These are phyloP conservation scores for Caenorhabditis panamensis DNA, from an alignment of 2,888 invertebrate genomes.

Conservation along the genomic window DNA sequence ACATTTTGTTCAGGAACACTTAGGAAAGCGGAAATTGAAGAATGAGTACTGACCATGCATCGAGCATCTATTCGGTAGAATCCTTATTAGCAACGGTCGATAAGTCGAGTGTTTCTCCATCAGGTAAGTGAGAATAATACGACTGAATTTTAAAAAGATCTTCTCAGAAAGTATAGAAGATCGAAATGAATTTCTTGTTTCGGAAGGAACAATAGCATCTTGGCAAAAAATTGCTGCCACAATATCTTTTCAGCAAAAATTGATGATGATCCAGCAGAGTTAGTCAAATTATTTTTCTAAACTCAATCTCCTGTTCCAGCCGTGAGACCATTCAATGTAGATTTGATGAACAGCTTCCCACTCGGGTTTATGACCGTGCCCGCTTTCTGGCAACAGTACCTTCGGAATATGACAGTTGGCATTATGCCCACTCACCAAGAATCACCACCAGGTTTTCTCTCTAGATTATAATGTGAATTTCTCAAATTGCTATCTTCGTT, in stretches of 20 bases:
- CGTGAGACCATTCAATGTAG: conserved; percentile 27
- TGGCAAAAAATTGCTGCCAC: conserved; percentile 70
- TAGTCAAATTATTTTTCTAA: background rate
- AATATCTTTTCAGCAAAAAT: conserved; percentile 68
- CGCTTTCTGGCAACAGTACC: conserved; percentile 63
- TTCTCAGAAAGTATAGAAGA: conserved; percentile 52
- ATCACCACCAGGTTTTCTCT: conserved; percentile 37
- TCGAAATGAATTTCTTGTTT: conserved; percentile 31
- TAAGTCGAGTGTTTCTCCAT: conserved; percentile 59
- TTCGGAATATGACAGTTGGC: conserved; percentile 61
- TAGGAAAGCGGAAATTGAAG: conserved; percentile 2
- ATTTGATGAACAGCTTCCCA: conserved; percentile 44
- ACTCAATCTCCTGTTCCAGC: conserved; percentile 11
- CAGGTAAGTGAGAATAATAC: conserved; percentile 18
- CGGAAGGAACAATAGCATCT: conserved; percentile 48
- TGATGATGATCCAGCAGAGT: conserved; percentile 70
- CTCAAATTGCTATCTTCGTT: background rate
- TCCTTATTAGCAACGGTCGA: conserved; percentile 51
- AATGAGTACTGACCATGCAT: conserved; percentile 54
- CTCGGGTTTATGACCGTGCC: conserved; percentile 44
- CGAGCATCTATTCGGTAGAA: conserved; percentile 60
- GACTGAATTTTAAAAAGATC: background rate
- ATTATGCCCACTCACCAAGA: conserved; percentile 32
- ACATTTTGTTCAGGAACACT: no score
- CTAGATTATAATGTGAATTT: background rate